phyloP scores from a whole-genome alignment of 2,797 vertebrate species.

The Anguilla marmorata region DNA sequence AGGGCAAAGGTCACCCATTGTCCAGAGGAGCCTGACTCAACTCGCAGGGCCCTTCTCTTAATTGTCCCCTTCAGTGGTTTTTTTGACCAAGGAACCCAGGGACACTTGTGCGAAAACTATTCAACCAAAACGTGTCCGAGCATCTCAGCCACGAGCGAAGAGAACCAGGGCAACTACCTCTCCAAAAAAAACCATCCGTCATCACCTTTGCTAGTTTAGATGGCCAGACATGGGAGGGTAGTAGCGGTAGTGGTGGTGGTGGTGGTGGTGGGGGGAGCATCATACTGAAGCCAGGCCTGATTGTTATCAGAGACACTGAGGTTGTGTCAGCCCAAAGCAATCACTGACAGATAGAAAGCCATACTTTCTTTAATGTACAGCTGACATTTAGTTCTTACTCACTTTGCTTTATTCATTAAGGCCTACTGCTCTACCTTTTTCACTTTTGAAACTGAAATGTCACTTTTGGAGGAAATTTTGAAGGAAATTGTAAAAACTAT shows the following conservation, averaged over 20 bases:
- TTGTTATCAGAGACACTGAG: neutral
- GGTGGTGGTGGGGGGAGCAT: neutral
- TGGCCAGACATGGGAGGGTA: neutral
- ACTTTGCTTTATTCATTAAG: neutral
- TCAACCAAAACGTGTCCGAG: neutral
- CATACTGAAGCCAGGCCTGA: neutral
- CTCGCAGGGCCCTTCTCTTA: neutral
- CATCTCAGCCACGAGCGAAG: too few relatives aligned
- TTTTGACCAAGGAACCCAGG: neutral
- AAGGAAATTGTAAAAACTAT: neutral
- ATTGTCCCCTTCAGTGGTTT: slow-evolving; percentile 13
- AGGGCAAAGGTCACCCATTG: slow-evolving; percentile 22
- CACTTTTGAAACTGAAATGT: neutral
- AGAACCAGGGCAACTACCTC: neutral
- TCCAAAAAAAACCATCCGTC: neutral
- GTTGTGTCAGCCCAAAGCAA: neutral
- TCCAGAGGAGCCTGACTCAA: neutral
- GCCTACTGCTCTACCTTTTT: neutral
- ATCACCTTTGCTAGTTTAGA: neutral
- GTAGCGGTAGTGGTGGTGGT: neutral
- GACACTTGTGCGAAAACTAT: neutral
- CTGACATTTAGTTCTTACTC: neutral
- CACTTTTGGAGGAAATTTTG: neutral
- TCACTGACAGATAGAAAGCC: neutral
- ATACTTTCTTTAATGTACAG: neutral